A percentile compares a stretch with the other conserved stretches of the same genome.
Conservation (phyloP, 1,140 invertebrate species). For the Papilio dardanus region DNA sequence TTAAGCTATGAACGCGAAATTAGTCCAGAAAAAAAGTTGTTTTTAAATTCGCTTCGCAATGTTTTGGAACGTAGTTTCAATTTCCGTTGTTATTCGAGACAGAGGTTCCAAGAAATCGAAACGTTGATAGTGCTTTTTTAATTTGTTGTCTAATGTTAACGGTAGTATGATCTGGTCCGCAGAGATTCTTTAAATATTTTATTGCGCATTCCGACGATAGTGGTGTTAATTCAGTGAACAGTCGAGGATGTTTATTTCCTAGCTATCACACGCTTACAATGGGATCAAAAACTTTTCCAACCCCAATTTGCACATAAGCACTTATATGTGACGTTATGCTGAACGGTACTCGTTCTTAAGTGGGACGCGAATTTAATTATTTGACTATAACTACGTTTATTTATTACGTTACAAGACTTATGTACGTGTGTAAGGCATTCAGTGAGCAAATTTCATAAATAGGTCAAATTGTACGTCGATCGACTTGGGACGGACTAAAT, state of each 20-base stretch:
- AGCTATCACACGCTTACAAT: background rate
- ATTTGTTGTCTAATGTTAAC: slow-evolving; percentile 72
- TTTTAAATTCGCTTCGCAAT: background rate
- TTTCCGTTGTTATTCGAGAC: background rate
- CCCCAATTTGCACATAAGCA: too few relatives aligned
- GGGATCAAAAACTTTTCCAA: background rate
- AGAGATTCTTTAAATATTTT: slow-evolving; percentile 38
- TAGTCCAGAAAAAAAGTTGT: background rate
- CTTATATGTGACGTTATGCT: background rate
- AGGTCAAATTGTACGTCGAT: slow-evolving; percentile 33
- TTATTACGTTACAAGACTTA: background rate
- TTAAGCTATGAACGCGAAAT: background rate
- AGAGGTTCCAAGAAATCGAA: slow-evolving; percentile 1
- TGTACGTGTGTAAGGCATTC: background rate
- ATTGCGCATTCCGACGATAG: slow-evolving; percentile 56
- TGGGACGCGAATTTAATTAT: background rate
- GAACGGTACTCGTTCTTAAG: too few relatives aligned
- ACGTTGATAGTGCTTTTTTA: slow-evolving; percentile 37
- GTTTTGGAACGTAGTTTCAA: slow-evolving; percentile 2
- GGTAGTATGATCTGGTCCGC: slow-evolving; percentile 66
- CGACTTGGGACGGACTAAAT: slow-evolving; percentile 16
- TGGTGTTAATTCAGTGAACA: slow-evolving; percentile 66
- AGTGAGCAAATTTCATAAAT: slow-evolving; percentile 28
- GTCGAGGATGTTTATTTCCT: background rate
- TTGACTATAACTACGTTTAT: background rate